phyloP scores from a whole-genome alignment of 2,797 vertebrate genomes.

The Argentina silus region DNA sequence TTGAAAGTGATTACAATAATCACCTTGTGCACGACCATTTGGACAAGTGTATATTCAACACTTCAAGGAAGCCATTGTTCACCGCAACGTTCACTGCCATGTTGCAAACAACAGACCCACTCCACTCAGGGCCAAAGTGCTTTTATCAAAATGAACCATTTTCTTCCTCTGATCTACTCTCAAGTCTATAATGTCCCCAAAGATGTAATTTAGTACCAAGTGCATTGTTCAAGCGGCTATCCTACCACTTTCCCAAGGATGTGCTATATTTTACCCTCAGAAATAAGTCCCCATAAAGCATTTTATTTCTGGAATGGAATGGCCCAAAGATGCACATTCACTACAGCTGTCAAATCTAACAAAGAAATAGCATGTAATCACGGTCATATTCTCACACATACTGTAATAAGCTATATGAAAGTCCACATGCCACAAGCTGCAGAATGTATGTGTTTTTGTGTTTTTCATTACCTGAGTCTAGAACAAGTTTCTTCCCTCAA shows the following conservation, averaged over 20 bases:
- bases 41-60: slow-evolving; percentile 10
- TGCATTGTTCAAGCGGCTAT: slow-evolving; percentile 3
- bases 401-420: too few species aligned
- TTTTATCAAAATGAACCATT: slow-evolving; percentile 21
- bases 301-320: neutral
- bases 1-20: slow-evolving; percentile 33
- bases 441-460: too few species aligned
- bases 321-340: too few species aligned
- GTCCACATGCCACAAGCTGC: too few species aligned
- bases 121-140: slow-evolving; percentile 10
- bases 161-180: slow-evolving; percentile 4
- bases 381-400: neutral
- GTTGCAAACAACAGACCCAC: neutral
- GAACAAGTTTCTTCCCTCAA: too few species aligned
- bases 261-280: slow-evolving; percentile 9
- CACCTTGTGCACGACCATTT: slow-evolving; percentile 14
- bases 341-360: neutral
- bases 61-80: slow-evolving; percentile 4
- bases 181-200: slow-evolving; percentile 1
- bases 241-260: slow-evolving; percentile 6
- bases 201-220: neutral
- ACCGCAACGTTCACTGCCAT: neutral
- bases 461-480: neutral
- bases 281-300: slow-evolving; percentile 2
- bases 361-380: neutral